Evolutionary conservation across 2,888 invertebrate genomes (phyloP).

Genomic region (Strigamia transsilvanica): DNA sequence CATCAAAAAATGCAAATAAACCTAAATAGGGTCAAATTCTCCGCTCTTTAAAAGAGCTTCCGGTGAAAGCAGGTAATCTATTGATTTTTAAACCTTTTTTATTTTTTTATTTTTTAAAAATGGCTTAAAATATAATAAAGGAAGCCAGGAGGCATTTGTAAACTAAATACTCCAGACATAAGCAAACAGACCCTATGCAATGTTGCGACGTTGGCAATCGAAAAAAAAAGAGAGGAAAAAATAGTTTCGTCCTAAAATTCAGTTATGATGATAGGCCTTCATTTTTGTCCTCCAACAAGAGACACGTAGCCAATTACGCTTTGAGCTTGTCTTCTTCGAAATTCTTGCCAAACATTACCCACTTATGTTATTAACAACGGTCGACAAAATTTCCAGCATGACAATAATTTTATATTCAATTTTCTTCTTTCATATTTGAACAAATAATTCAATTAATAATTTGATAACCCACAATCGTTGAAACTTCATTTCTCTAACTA

Average conservation of each 20-base stretch:
- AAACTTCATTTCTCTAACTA: no score
- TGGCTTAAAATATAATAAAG: neutral
- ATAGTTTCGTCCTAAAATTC: slow-evolving; percentile 19
- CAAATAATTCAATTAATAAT: slow-evolving; percentile 15
- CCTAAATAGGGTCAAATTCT: no score
- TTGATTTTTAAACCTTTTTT: no score
- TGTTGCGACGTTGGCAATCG: neutral
- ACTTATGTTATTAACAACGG: slow-evolving; percentile 29
- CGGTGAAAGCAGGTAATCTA: no score
- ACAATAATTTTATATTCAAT: slow-evolving; percentile 39
- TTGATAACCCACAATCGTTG: slow-evolving; percentile 7
- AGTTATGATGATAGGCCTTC: slow-evolving; percentile 28
- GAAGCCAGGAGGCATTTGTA: neutral
- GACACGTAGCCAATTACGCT: slow-evolving; percentile 32
- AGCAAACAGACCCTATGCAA: neutral
- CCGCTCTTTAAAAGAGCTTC: no score
- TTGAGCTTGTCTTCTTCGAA: neutral
- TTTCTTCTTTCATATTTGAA: neutral
- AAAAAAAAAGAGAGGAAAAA: neutral
- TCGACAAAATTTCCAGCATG: slow-evolving; percentile 15
- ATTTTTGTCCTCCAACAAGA: slow-evolving; percentile 7
- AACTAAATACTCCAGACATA: neutral
- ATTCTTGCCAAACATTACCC: slow-evolving; percentile 40
- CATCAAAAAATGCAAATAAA: no score
- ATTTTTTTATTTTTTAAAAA: no score